Base-by-base conservation (phyloP, 2,113 vertebrate species). In the Phylloscopus trochiloides region DNA sequence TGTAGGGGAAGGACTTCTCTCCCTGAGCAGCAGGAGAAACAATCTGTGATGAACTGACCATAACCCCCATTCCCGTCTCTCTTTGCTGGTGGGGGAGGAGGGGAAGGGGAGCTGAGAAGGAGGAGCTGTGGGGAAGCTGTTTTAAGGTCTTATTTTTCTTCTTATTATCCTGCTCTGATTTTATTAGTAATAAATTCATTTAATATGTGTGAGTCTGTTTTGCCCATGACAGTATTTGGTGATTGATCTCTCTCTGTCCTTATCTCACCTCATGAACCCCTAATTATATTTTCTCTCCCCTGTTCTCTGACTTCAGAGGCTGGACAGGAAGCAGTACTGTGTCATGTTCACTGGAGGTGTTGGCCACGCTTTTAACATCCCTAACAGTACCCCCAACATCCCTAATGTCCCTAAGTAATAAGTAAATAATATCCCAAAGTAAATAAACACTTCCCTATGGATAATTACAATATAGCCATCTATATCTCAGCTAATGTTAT, bases 331-430 rank as follows among this genome's bases (percentile, higher is more conserved):
- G 7, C 13, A 82, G 15, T 34, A 20, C 12, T n/a, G 10, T 42
- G 7, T 72, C 45, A 25, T n/a, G 13, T 29, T 32, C 34, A 5
- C 31, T 72, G 47, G 40, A 72, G 21, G 45, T 59, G 43, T 10
- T 42, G 19, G 12, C 20, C 57, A 43, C 0, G 0, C 6, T 59
- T 5, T 43, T 59, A 66, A 20, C n/a, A 38, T 67, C 21, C 20
- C 21, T 47, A 45, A 25, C 5, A 74, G 13, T 36, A 34, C 14
- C 31, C 22, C 13, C 54, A 76, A 43, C 13, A 54, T 20, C 16
- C n/a, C 32, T 58, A 75, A 42, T 6, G 16, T 25, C 16, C 40
- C 17, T 57, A 38, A 47, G 42, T 67, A 67, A 57, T 13, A 38
- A 32, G 21, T 47, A 55, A 80, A 32, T 25, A 25, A 57, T 38